phyloP scores from a whole-genome alignment of 2,797 vertebrate genomes.

The Gouania willdenowi region DNA sequence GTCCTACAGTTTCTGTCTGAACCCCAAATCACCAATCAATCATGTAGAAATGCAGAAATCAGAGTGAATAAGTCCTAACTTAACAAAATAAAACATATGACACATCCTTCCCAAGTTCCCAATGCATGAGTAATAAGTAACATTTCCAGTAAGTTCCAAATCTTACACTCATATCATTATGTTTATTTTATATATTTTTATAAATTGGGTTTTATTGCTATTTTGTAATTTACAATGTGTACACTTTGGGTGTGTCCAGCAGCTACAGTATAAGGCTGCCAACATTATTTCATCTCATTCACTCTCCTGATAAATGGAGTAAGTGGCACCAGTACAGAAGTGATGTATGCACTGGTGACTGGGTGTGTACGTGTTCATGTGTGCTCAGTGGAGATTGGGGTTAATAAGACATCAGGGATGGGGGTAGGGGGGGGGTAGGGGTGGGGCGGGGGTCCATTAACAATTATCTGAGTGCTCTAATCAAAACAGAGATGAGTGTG shows the following conservation, averaged over 20 bases:
- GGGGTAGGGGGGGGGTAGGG: conserved; percentile 17
- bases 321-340: conserved; percentile 8
- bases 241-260: conserved; percentile 16
- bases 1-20: background rate
- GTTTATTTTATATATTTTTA: conserved; percentile 47
- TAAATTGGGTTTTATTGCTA: too few relatives aligned
- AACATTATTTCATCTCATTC: conserved; percentile 19
- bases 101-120: conserved; percentile 9
- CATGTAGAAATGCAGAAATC: conserved; percentile 19
- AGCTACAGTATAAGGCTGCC: conserved; percentile 28
- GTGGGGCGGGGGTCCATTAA: conserved; percentile 4
- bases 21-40: conserved; percentile 30
- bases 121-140: conserved; percentile 23
- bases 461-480: too few relatives aligned
- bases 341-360: conserved; percentile 38
- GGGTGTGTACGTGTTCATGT: conserved; percentile 17
- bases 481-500: too few relatives aligned
- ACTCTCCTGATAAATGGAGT: conserved; percentile 13
- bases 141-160: conserved; percentile 42
- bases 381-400: background rate
- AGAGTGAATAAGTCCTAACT: conserved; percentile 27
- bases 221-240: conserved; percentile 60
- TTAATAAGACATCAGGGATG: conserved; percentile 6
- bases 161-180: conserved; percentile 31
- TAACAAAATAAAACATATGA: conserved; percentile 14